These are phyloP conservation scores for Trogon melanurus DNA, from an alignment of 2,113 vertebrate genomes.

Conservation along the genomic window DNA sequence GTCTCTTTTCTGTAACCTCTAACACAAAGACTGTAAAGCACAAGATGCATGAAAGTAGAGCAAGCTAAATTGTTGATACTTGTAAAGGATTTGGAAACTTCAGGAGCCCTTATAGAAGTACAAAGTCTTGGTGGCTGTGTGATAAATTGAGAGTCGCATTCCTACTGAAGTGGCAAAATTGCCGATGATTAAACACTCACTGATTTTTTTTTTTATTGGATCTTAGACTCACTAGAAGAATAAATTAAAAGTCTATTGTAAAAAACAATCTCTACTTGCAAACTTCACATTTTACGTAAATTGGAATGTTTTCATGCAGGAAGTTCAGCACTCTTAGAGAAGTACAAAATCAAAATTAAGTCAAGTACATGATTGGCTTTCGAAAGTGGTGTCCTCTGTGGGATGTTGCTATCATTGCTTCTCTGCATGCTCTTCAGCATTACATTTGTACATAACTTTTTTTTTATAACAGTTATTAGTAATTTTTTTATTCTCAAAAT, in stretches of 20 bases:
- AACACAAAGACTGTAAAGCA: neutral
- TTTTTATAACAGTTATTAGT: slow-evolving; percentile 5
- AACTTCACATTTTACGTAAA: neutral
- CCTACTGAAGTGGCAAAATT: neutral
- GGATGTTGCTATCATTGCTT: neutral
- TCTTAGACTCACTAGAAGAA: neutral
- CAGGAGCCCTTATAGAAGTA: neutral
- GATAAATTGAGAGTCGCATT: neutral
- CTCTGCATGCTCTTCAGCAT: neutral
- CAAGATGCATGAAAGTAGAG: neutral
- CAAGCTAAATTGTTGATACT: neutral
- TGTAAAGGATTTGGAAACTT: neutral
- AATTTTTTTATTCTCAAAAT: slow-evolving; percentile 32
- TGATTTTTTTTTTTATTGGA: neutral
- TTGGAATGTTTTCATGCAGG: neutral
- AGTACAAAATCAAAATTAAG: neutral
- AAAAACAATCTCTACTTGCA: neutral
- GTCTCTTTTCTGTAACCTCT: neutral
- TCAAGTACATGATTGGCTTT: neutral
- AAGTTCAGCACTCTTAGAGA: neutral
- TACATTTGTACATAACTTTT: neutral
- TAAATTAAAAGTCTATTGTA: neutral
- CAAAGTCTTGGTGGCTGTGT: neutral
- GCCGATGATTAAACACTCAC: neutral
- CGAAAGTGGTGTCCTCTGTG: neutral